Percentiles rank a stretch among this genome's conserved stretches.
phyloP scores from a whole-genome alignment of 2,888 invertebrate species.

The Drosophila helvetica region DNA sequence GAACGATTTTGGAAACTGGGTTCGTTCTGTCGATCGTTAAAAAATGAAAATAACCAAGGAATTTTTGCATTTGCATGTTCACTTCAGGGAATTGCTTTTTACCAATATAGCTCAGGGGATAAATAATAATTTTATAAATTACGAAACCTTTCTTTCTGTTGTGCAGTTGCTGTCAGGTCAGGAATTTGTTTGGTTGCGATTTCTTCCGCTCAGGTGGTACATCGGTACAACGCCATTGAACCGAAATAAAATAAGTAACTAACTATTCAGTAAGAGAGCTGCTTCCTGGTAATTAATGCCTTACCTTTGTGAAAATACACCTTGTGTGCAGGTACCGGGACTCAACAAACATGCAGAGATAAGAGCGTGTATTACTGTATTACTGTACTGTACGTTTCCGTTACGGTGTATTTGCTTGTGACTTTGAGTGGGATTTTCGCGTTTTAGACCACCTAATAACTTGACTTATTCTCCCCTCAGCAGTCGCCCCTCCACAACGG shows the following conservation, averaged over 20 bases:
- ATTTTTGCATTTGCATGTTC: background rate
- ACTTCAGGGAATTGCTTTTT: background rate
- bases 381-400: background rate
- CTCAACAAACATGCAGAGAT: background rate
- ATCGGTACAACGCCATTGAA: slow-evolving; percentile 2
- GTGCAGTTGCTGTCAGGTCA: background rate
- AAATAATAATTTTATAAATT: slow-evolving; percentile 9
- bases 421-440: slow-evolving; percentile 6
- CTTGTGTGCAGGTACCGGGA: background rate
- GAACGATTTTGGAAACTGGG: slow-evolving; percentile 5
- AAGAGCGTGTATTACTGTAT: background rate
- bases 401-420: slow-evolving; percentile 14
- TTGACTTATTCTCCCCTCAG: slow-evolving; percentile 14
- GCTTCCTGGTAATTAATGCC: background rate
- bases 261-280: background rate
- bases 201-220: slow-evolving; percentile 35
- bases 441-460: background rate
- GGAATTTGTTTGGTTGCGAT: background rate
- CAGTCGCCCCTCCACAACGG: background rate
- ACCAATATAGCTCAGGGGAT: too few relatives aligned
- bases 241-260: background rate
- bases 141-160: background rate
- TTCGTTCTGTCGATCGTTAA: background rate
- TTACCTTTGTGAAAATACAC: background rate
- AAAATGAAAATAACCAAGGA: background rate